Evolutionary conservation across 2,797 vertebrate species (phyloP).

Genomic region (Coracias cyanogaster): DNA sequence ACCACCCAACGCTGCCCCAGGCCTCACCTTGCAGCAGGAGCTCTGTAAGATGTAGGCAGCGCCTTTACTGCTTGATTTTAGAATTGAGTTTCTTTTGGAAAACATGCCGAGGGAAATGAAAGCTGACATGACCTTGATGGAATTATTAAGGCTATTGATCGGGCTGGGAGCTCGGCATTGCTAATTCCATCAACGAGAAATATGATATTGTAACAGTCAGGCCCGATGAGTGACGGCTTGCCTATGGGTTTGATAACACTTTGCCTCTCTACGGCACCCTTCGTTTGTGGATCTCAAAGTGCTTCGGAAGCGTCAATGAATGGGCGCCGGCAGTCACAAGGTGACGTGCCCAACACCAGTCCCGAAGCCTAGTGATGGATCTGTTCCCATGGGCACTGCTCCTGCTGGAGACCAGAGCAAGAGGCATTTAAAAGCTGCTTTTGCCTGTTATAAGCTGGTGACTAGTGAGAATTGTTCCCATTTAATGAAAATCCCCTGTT

Average conservation of each 20-base stretch:
- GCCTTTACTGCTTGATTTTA: neutral
- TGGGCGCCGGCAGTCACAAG: fast-evolving
- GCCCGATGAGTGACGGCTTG: neutral
- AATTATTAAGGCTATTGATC: conserved; percentile 18
- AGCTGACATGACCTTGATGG: neutral
- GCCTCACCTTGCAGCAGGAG: neutral
- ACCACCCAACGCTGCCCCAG: fast-evolving
- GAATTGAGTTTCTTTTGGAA: neutral
- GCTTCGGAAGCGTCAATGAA: neutral
- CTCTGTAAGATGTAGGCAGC: fast-evolving
- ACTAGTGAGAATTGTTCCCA: neutral
- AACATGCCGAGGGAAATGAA: neutral
- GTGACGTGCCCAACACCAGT: neutral
- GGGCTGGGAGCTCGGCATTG: neutral
- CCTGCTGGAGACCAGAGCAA: neutral
- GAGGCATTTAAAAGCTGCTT: neutral
- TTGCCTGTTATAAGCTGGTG: neutral
- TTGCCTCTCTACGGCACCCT: neutral
- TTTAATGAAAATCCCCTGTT: neutral
- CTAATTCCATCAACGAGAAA: neutral
- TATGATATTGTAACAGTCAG: neutral
- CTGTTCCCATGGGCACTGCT: neutral
- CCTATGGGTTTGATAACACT: neutral
- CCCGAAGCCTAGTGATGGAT: neutral
- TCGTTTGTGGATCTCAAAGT: neutral